These are phyloP conservation scores for Panthera uncia DNA, from an alignment of 2,113 vertebrate genomes.

Conservation along the genomic window DNA sequence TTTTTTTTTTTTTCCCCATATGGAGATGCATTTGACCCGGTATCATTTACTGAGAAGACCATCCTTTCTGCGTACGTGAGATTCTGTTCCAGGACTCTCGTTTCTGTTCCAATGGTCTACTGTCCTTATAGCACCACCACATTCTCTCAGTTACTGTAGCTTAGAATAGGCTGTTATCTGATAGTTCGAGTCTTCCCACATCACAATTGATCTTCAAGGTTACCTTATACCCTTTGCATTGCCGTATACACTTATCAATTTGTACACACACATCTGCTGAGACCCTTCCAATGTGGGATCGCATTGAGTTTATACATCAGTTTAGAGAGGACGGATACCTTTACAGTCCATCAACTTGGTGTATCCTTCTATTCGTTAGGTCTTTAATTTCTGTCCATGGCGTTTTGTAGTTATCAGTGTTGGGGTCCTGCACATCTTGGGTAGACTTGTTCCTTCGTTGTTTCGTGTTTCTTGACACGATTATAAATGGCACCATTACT, in stretches of 20 bases:
- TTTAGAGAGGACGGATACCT: neutral
- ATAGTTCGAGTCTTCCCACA: neutral
- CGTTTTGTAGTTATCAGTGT: neutral
- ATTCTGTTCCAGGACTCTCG: neutral
- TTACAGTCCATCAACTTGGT: neutral
- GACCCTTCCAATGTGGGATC: too few relatives aligned
- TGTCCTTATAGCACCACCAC: neutral
- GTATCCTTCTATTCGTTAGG: neutral
- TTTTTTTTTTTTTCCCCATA: neutral
- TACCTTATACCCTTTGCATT: neutral
- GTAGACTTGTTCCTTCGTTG: neutral
- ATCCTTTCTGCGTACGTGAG: neutral
- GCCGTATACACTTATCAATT: neutral
- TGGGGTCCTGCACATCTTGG: neutral
- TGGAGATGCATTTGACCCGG: neutral
- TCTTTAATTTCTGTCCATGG: rapidly evolving
- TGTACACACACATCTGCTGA: neutral
- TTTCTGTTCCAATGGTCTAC: neutral
- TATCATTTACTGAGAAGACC: neutral
- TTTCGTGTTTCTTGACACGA: neutral
- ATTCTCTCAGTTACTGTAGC: neutral
- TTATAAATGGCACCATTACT: neutral
- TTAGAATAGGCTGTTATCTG: neutral
- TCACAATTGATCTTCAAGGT: neutral
- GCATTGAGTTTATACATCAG: neutral